Base-by-base conservation (phyloP, 2,113 vertebrate genomes). In the Notothenia rossii region DNA sequence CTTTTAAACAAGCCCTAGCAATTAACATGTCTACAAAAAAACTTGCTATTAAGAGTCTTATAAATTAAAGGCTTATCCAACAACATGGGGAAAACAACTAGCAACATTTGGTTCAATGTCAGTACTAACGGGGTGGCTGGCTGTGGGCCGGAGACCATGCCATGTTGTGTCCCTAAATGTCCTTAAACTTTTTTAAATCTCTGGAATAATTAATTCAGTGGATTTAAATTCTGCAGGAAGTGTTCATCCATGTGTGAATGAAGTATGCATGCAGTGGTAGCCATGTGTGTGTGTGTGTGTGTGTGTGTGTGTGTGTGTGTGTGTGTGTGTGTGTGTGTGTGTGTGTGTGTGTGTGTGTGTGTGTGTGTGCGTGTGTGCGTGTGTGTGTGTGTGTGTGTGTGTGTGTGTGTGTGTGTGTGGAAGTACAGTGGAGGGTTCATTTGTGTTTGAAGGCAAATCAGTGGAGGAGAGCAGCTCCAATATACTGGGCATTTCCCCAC, bases 401-500 rank as follows among this genome's bases (percentile, higher is more conserved):
- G 40, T 61, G 59, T 60, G 59, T 71, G 73, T 79, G 67, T 45
- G 40, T 61, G 59, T 60, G 59, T 71, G 73, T 79, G 67, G 29
- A 48, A 49, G 68, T 80, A 70, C 68, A 77, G 66, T 64, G 54
- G 68, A 73, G 55, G 65, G 63, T 83, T 86, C 59, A 73, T 76
- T 77, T 68, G 80, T 84, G 82, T 82, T 83, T 25, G 15, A 25
- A 79, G 18, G 72, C 59, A 75, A 79, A 82, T 83, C 77, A 89
- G 75, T 33, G 71, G 81, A 86, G 75, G 71, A 82, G 76, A 86
- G 84, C 64, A 48, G 68, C 84, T 75, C 33, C 88, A 83, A 82
- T 92, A 84, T 78, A 85, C 46, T 80, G 88, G 86, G 77, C 84
- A 83, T 90, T 85, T 88, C 86, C 69, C 77, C 58, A 85, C 72